Evolutionary conservation across 2,113 vertebrate species (phyloP).

Genomic region (Aegypius monachus): DNA sequence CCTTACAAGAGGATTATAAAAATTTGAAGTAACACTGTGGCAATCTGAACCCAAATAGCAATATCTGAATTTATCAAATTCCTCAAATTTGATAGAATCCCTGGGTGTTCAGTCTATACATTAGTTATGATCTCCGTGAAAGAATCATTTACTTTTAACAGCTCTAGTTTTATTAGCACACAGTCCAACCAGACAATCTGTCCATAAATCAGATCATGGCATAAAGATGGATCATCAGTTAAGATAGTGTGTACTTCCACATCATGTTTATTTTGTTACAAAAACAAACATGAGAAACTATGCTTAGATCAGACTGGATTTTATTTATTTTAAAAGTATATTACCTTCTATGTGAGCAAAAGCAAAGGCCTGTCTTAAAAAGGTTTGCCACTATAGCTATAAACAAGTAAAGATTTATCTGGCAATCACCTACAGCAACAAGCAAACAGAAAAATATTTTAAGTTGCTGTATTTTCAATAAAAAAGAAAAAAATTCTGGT

Average conservation of each 20-base stretch:
- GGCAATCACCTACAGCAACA: not conserved
- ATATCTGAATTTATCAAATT: not conserved
- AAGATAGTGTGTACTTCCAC: not conserved
- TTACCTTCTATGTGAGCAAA: not conserved
- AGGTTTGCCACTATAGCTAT: not conserved
- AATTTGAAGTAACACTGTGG: not conserved
- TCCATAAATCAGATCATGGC: not conserved
- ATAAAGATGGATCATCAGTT: not conserved
- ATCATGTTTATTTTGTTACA: not conserved
- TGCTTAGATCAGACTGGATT: not conserved
- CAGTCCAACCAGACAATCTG: not conserved
- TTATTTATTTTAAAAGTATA: not conserved
- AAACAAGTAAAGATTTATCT: not conserved
- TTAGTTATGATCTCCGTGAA: rapidly evolving
- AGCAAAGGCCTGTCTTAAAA: not conserved
- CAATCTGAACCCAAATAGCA: not conserved
- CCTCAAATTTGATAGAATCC: not conserved
- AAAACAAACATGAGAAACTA: not conserved
- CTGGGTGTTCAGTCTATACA: not conserved
- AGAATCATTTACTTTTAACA: not conserved
- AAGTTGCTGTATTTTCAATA: not conserved
- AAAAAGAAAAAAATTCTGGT: not conserved
- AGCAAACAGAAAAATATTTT: not conserved
- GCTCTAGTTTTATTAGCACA: not conserved
- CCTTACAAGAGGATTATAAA: not conserved